phyloP scores from a whole-genome alignment of 2,888 invertebrate species.

The Apotomis turbidana region DNA sequence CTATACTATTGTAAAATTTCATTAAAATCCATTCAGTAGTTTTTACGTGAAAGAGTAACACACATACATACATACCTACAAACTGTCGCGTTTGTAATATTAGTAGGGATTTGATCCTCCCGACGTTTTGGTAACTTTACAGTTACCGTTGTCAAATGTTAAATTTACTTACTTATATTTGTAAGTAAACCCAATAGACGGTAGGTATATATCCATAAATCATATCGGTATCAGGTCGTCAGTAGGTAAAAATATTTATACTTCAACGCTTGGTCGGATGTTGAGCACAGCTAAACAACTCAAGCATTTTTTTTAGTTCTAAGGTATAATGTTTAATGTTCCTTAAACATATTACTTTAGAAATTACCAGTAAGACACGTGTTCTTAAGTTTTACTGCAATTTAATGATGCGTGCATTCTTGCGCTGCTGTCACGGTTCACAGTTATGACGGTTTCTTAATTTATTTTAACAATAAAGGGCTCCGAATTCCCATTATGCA shows the following conservation, averaged over 20 bases:
- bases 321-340: constrained; percentile 32
- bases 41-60: no score
- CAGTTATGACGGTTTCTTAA: constrained; percentile 6
- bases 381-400: constrained; percentile 21
- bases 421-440: neutral
- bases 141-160: no score
- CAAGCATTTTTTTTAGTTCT: neutral
- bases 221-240: neutral
- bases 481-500: no score
- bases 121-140: no score
- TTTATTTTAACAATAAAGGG: neutral
- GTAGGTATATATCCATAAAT: neutral
- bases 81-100: no score
- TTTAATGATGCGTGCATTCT: constrained; percentile 34
- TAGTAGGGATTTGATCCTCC: no score
- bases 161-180: no score
- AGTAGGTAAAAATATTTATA: neutral
- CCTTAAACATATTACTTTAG: constrained; percentile 37
- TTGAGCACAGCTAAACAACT: neutral
- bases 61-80: no score
- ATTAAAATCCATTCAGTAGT: no score
- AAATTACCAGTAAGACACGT: constrained; percentile 18
- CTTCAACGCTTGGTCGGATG: neutral
- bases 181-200: neutral
- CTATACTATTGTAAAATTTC: no score